Conservation (phyloP, 2,113 vertebrate genomes). For the Tragulus kanchil region DNA sequence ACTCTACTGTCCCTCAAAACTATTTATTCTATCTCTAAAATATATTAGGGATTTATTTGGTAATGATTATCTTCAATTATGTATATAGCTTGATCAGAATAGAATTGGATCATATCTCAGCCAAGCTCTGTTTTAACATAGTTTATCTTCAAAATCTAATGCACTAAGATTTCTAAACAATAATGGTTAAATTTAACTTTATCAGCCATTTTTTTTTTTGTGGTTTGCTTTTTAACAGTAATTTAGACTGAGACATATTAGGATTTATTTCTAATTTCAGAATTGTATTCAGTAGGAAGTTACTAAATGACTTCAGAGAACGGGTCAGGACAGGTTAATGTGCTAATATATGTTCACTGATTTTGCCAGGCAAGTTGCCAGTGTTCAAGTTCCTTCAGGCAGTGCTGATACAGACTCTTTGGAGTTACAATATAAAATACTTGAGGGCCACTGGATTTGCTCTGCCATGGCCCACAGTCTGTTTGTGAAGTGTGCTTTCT, state of each 20-base stretch:
- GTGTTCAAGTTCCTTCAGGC: background rate
- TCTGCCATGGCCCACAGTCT: too few species aligned
- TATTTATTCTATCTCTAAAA: background rate
- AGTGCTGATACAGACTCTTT: background rate
- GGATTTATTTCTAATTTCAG: background rate
- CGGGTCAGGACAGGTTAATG: background rate
- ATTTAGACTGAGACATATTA: background rate
- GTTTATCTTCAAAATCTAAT: conserved; percentile 49
- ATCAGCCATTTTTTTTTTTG: background rate
- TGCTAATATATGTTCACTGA: background rate
- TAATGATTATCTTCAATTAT: background rate
- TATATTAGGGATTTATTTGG: background rate
- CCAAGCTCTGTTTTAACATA: background rate
- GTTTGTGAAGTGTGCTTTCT: too few species aligned
- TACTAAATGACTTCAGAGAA: background rate
- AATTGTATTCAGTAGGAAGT: conserved; percentile 7
- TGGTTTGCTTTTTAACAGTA: background rate
- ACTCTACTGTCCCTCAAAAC: background rate
- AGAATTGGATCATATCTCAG: background rate
- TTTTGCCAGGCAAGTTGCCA: background rate
- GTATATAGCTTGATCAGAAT: background rate
- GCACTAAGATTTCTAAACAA: background rate
- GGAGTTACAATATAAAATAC: background rate
- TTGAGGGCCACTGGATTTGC: too few species aligned
- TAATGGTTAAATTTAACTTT: background rate